Conservation (phyloP, 2,797 vertebrate genomes). For the Sebastes cheni region DNA sequence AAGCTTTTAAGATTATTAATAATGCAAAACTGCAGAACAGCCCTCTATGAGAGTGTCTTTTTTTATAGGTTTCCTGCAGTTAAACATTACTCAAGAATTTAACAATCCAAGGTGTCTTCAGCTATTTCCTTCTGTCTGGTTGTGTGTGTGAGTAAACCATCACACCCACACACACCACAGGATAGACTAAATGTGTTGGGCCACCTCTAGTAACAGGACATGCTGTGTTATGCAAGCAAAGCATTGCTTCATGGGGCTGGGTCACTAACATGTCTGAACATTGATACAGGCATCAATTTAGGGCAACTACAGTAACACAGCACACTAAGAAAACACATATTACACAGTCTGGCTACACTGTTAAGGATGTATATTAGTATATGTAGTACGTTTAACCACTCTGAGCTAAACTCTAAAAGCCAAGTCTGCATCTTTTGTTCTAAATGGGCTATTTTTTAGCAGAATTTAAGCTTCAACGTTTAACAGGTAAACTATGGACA, state of each 20-base stretch:
- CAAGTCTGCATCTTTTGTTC: background rate
- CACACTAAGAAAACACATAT: background rate
- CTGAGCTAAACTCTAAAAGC: background rate
- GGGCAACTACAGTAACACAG: background rate
- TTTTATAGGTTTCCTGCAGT: conserved; percentile 7
- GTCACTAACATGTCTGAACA: conserved; percentile 51
- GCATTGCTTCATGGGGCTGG: conserved; percentile 70
- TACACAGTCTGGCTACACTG: background rate
- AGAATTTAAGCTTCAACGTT: background rate
- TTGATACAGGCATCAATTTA: conserved; percentile 23
- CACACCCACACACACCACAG: background rate
- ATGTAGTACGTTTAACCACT: background rate
- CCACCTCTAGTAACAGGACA: conserved; percentile 8
- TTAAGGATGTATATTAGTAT: background rate
- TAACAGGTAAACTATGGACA: background rate
- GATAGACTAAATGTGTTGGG: background rate
- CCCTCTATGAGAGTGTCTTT: background rate
- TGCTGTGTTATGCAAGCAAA: conserved; percentile 52
- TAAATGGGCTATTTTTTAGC: background rate
- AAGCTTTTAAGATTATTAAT: background rate
- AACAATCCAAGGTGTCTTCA: background rate
- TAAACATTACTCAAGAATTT: conserved; percentile 42
- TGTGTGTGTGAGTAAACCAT: background rate
- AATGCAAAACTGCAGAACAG: background rate
- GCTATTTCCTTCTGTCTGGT: background rate